Evolutionary conservation across 2,888 invertebrate genomes (phyloP), one percentile per base, ranked within the genome.

Genomic region (Cataglyphis rosenhaueri): DNA sequence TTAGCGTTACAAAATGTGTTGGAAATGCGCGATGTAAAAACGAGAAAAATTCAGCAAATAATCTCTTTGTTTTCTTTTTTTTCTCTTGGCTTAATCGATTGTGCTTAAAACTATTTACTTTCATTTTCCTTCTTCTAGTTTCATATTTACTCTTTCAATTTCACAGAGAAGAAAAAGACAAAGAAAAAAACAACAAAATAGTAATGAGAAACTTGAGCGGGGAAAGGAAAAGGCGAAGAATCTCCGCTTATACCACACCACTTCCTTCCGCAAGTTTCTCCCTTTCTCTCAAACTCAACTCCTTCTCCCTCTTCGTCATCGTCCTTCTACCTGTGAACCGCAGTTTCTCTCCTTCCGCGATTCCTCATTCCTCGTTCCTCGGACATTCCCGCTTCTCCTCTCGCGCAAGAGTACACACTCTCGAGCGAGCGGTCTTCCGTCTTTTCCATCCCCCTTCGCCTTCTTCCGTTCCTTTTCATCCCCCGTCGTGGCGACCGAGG

Each of bases 401-500:
- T 55, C 66, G 78, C 44, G 32, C 78, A 32, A 12, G 18, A 71
- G 44, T 61, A 79, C 78, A 61, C 59, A 70, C 78, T 32, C 57
- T 29, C 59, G 70, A 78, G 59, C 76, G 52, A 78, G 38, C 81
- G 62, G 29, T 64, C 75, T 81, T 81, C 76, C 81, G 73, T 81
- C 81, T 81, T 81, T 76, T 81, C 75, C 76, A 81, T 52, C 41
- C 32, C 21, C 57, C 44, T 35, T 66, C 55, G 48, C 8, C 44
- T 61, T 44, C 52, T 73, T 62, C 71, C 74, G 75, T 68, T 44
- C 65, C 65, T n/a, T 57, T 78, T 65, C 75, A 48, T 82, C 62
- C 73, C 73, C 44, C 71, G 38, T 52, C 84, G 73, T 62, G 83
- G 83, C 85, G 82, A 81, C 90, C 87, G 86, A 85, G 84, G 81